phyloP scores from a whole-genome alignment of 2,113 vertebrate species.

The Orientallactaga bullata region DNA sequence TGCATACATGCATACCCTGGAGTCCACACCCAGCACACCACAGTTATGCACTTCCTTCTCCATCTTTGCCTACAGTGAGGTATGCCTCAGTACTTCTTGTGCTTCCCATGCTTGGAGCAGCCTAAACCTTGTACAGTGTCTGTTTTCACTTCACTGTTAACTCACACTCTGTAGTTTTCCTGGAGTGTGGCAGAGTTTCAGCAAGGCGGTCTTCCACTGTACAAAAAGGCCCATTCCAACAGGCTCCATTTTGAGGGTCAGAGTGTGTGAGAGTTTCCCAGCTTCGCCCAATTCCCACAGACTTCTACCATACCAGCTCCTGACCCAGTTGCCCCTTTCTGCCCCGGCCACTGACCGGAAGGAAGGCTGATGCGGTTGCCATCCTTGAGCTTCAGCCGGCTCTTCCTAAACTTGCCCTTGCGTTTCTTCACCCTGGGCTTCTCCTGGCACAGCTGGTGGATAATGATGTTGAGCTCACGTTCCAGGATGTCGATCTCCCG shows the following conservation, averaged over 20 bases:
- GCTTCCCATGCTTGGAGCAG: not conserved
- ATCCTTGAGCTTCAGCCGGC: constrained; percentile 95
- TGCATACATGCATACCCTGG: not conserved
- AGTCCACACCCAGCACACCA: no score
- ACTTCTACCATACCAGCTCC: not conserved
- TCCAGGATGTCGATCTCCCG: constrained; percentile 97
- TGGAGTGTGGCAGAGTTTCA: not conserved
- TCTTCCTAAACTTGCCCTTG: constrained; percentile 97
- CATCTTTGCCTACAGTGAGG: not conserved
- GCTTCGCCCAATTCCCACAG: not conserved
- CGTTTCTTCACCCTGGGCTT: constrained; percentile 96
- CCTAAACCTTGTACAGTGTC: fast-evolving
- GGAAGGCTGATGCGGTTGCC: constrained; percentile 98
- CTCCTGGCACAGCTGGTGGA: constrained; percentile 98
- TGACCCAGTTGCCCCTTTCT: fast-evolving
- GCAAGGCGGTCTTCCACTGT: not conserved
- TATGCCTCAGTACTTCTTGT: no score
- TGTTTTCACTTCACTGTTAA: not conserved
- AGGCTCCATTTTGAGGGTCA: fast-evolving
- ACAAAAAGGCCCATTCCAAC: not conserved
- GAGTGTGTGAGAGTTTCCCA: not conserved
- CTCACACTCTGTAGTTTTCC: not conserved
- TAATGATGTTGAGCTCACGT: constrained; percentile 97
- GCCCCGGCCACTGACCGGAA: constrained; percentile 89
- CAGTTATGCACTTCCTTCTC: not conserved